Evolutionary conservation across 2,113 vertebrate species (phyloP), one percentile per base, ranked within the genome.

Genomic region (Perca schrenkii): DNA sequence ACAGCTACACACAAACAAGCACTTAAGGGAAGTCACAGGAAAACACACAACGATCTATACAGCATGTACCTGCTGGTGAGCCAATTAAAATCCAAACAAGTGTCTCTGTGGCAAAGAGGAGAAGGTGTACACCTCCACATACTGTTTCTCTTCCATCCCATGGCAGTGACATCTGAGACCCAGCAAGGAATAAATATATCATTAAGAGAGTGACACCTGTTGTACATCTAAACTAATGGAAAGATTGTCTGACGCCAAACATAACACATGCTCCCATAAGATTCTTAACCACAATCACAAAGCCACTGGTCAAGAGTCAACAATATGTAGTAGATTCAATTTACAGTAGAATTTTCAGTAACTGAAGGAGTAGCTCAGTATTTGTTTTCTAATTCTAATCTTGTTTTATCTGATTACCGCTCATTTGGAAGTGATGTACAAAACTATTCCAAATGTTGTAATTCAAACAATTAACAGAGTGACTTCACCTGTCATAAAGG

Each of bases 41-140:
- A 89, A 87, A 86, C 63, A 86, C 81, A 86, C 80, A 87, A 64
- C 73, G 79, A 83, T 86, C 80, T 67, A 83, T 80, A 86, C 52
- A 61, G 72, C 58, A 43, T 80, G 86, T 84, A 86, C 79, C 88
- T 87, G 89, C 75, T 53, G 31, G 70, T 52, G 62, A 92, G 77
- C 91, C 93, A 93, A 93, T 94, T 93, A 94, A 92, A 94, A 91
- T 86, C 86, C 63, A 83, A 90, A 91, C 83, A 89, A 87, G 61
- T 79, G 80, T 89, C 83, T 89, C 86, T 36, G 40, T 68, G 53
- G 83, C 84, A 68, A 77, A 36, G 78, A 88, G 74, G 69, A 79
- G 69, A 84, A 71, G 72, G 73, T 43, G 63, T 50, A 82, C 77
- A 72, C 74, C 52, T 70, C 70, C 85, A 84, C 79, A 74, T 34